Percentiles rank a stretch among this genome's conserved stretches.
Conservation (phyloP, 2,797 vertebrate species). For the Ciconia nigra region DNA sequence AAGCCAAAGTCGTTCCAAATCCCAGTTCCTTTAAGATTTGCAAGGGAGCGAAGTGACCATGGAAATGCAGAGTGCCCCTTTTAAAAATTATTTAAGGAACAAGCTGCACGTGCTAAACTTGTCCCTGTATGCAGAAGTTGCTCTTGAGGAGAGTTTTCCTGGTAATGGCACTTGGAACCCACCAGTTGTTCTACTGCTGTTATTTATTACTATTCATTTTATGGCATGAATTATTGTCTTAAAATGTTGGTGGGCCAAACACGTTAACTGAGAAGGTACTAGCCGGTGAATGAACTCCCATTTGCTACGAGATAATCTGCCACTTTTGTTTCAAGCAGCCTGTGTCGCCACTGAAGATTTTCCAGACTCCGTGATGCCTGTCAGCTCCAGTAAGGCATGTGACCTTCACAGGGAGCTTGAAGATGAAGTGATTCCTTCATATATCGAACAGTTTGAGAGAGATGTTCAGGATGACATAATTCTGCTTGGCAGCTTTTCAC, state of each 20-base stretch:
- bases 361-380: not conserved
- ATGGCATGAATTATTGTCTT: not conserved
- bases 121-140: not conserved
- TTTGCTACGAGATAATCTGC: not conserved
- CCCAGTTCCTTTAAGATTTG: not conserved
- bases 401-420: slow-evolving; percentile 65
- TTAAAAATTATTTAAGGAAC: not conserved
- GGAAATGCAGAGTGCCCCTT: not conserved
- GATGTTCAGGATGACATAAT: slow-evolving; percentile 85
- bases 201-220: not conserved
- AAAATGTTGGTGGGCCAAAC: not conserved
- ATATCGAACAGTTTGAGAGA: slow-evolving; percentile 84
- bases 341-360: not conserved
- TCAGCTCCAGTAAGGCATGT: slow-evolving; percentile 41
- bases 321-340: slow-evolving; percentile 38
- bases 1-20: not conserved
- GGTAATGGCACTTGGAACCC: not conserved
- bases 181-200: not conserved
- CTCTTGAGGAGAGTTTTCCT: not conserved
- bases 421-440: slow-evolving; percentile 76
- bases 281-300: not conserved
- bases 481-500: slow-evolving; percentile 85
- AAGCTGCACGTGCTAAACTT: not conserved
- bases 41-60: fast-evolving
- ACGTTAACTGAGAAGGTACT: not conserved